Percentiles rank a stretch among this genome's conserved stretches.
Evolutionary conservation across 2,888 invertebrate genomes (phyloP).

Genomic region (Drepanosiphum platanoidis): DNA sequence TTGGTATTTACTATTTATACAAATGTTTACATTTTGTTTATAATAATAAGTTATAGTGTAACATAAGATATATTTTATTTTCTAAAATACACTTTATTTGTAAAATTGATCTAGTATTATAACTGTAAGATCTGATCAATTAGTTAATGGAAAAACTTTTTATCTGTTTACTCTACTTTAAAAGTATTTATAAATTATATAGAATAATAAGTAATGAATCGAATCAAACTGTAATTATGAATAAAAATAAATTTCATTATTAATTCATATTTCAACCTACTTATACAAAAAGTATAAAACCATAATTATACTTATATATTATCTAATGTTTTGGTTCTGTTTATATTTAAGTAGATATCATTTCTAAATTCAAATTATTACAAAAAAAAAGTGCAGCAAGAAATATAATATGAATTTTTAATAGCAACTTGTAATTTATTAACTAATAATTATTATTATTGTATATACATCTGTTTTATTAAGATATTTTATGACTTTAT

Average conservation of each 20-base stretch:
- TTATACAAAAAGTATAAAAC: not conserved
- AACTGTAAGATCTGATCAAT: not conserved
- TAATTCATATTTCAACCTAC: not conserved
- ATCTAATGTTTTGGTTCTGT: slow-evolving; percentile 25
- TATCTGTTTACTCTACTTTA: not conserved
- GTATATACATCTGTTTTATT: not conserved
- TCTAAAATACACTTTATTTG: not conserved
- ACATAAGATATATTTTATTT: not conserved
- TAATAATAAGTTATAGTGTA: not conserved
- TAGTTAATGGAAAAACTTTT: not conserved
- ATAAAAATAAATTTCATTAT: slow-evolving; percentile 8
- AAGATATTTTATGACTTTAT: slow-evolving; percentile 40
- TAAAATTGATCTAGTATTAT: not conserved
- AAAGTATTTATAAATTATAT: not conserved
- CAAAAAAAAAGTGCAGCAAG: slow-evolving; percentile 1
- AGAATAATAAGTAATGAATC: not conserved
- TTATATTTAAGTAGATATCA: slow-evolving; percentile 39
- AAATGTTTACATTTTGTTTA: not conserved
- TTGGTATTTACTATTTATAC: not conserved
- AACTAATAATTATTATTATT: not conserved
- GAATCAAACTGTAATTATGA: not conserved
- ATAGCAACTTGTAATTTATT: not conserved
- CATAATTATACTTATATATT: not conserved
- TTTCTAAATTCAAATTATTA: not conserved
- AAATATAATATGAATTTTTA: not conserved